Conservation (phyloP, 2,113 vertebrate genomes). For the Amphiprion percula region DNA sequence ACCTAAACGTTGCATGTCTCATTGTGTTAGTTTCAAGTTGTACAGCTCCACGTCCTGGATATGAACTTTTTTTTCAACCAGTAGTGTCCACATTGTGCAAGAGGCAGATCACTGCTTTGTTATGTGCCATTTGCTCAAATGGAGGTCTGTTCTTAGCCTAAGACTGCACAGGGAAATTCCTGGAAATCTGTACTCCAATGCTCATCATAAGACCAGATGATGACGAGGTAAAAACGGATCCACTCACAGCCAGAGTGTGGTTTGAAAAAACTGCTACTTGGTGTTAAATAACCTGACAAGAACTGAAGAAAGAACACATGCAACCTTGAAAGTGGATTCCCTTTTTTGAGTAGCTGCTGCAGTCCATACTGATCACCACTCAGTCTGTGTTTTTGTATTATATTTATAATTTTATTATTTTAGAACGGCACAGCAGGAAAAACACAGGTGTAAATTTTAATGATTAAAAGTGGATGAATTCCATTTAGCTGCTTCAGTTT, state of each 20-base stretch:
- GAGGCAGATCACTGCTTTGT: too few species aligned
- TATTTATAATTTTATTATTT: neutral
- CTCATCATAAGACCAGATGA: constrained; percentile 7
- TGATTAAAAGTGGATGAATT: neutral
- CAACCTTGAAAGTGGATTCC: neutral
- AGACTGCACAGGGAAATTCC: neutral
- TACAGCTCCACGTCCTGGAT: neutral
- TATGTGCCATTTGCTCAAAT: neutral
- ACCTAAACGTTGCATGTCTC: neutral
- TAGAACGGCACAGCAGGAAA: neutral
- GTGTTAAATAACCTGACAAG: neutral
- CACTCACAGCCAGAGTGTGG: neutral
- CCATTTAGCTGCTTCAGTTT: neutral
- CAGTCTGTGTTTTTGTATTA: too few species aligned
- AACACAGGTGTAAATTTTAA: neutral
- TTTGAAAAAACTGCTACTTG: neutral
- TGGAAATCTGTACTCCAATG: neutral
- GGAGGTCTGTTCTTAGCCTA: neutral
- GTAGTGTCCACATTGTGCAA: too few species aligned
- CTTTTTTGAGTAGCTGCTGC: too few species aligned
- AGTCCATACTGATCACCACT: too few species aligned
- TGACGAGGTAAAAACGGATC: neutral
- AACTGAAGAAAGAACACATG: neutral
- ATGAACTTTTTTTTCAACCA: neutral
- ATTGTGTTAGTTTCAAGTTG: neutral